Evolutionary conservation across 2,113 vertebrate species (phyloP).

Genomic region (Rattus rattus): DNA sequence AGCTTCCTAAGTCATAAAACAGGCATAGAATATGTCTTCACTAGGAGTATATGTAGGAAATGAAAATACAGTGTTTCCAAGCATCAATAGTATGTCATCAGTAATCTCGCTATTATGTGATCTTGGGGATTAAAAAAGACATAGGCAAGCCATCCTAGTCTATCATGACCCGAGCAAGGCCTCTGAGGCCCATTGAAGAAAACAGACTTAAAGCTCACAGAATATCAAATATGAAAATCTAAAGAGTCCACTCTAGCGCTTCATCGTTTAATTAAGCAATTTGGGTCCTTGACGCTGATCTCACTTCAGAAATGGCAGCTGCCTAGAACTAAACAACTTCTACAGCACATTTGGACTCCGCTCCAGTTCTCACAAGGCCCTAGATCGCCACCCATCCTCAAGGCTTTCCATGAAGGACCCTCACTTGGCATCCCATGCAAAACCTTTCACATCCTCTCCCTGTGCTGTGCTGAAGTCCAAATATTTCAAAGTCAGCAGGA

Average conservation of each 20-base stretch:
- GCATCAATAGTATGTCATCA: background rate
- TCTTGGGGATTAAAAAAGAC: background rate
- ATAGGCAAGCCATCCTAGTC: background rate
- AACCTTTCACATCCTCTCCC: background rate
- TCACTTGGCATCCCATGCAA: background rate
- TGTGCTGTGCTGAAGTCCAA: background rate
- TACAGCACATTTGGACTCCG: background rate
- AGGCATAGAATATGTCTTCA: background rate
- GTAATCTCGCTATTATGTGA: background rate
- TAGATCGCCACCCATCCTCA: fast-evolving
- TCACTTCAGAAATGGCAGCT: slow-evolving; percentile 6
- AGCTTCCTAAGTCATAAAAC: background rate
- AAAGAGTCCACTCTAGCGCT: background rate
- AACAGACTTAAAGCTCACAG: background rate
- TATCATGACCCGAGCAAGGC: background rate
- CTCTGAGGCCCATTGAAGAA: background rate
- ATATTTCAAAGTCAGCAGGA: background rate
- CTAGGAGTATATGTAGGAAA: background rate
- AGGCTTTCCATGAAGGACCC: background rate
- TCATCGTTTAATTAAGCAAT: slow-evolving; percentile 51
- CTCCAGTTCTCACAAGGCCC: background rate
- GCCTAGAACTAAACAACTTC: background rate
- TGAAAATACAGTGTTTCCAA: background rate
- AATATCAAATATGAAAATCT: background rate
- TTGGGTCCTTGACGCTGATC: background rate